A percentile compares a stretch with the other conserved stretches of the same genome.
Evolutionary conservation across 1,140 invertebrate genomes (phyloP).

Genomic region (Cydia strobilella): DNA sequence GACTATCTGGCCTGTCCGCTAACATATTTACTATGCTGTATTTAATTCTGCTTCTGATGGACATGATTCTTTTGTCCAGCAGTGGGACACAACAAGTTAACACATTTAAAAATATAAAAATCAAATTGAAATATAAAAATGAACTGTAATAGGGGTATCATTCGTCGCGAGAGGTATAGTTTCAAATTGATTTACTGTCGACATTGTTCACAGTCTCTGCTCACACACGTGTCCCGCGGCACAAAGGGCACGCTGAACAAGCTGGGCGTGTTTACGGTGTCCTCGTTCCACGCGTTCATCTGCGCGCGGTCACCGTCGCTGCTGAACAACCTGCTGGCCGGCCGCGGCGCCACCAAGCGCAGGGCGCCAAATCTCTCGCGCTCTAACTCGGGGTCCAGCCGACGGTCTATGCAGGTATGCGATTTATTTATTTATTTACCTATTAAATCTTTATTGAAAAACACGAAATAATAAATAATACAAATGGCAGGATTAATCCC

Average conservation of each 20-base stretch:
- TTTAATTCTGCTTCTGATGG: no score
- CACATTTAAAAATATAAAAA: no score
- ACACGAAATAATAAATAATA: no score
- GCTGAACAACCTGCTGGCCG: constrained; percentile 94
- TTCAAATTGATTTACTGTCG: not conserved
- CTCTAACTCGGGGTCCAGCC: constrained; percentile 92
- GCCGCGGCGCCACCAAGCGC: constrained; percentile 93
- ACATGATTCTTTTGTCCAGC: no score
- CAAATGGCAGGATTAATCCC: no score
- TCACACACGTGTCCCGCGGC: constrained; percentile 96
- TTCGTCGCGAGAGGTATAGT: no score
- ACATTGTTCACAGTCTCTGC: constrained; percentile 86
- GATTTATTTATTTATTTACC: not conserved
- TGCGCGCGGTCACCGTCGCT: constrained; percentile 96
- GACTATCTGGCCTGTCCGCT: no score
- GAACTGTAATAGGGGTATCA: no score
- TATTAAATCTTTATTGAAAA: no score
- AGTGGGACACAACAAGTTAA: no score
- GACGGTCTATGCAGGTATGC: constrained; percentile 88
- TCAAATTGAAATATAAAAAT: no score
- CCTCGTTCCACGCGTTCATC: constrained; percentile 98
- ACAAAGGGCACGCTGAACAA: constrained; percentile 97
- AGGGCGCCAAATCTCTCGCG: constrained; percentile 92
- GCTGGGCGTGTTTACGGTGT: constrained; percentile 97
- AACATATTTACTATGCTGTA: no score